Evolutionary conservation across 2,888 invertebrate species (phyloP).

Genomic region (Chironomus riparius): DNA sequence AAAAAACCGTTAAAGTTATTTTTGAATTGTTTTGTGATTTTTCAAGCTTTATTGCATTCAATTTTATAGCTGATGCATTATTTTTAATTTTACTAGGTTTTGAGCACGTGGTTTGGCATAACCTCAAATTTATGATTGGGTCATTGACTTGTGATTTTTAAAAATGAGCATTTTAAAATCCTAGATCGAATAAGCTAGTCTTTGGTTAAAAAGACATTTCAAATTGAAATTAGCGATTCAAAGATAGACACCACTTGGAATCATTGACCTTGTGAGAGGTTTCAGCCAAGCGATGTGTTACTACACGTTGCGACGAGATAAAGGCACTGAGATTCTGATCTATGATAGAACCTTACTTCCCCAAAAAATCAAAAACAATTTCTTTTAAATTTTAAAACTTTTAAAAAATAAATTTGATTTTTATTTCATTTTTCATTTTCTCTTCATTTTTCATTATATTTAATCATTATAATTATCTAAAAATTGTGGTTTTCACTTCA

Average conservation of each 20-base stretch:
- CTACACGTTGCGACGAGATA: no score
- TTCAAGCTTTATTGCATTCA: neutral
- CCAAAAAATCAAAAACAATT: neutral
- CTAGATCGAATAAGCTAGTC: no score
- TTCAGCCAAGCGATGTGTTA: no score
- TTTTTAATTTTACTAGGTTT: neutral
- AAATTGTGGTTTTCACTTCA: slow-evolving; percentile 5
- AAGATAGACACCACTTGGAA: neutral
- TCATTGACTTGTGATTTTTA: no score
- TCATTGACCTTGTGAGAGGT: no score
- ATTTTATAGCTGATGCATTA: neutral
- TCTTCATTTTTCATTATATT: neutral
- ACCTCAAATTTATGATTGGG: neutral
- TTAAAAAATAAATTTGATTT: slow-evolving; percentile 24
- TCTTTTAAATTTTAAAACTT: neutral
- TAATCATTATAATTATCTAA: neutral
- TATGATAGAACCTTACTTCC: no score
- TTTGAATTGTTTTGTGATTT: neutral
- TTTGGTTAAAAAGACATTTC: no score
- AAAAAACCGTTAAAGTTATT: neutral
- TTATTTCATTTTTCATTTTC: neutral
- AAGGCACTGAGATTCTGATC: no score
- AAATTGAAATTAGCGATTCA: neutral
- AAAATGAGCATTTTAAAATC: no score
- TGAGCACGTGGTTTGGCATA: neutral